Percentiles rank a stretch among this genome's conserved stretches.
These are phyloP conservation scores for Sandelia bainsii DNA, from an alignment of 2,797 vertebrate genomes.

Conservation along the genomic window DNA sequence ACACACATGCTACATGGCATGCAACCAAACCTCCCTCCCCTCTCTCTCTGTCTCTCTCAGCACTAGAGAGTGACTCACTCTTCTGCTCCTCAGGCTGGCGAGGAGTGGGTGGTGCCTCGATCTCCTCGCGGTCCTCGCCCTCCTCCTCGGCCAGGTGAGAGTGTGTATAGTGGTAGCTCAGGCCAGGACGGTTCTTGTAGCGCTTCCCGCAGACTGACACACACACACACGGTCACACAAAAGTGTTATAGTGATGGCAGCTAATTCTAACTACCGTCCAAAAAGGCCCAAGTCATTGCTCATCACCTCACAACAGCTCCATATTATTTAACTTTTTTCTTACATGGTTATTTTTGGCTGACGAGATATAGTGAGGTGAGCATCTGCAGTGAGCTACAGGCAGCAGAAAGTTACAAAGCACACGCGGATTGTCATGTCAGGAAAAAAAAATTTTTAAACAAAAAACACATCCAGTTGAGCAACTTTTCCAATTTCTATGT, in stretches of 20 bases:
- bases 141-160: constrained; percentile 98
- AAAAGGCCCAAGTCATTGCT: constrained; percentile 45
- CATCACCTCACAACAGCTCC: constrained; percentile 4
- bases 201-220: constrained; percentile 95
- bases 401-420: constrained; percentile 43
- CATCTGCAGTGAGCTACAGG: constrained; percentile 39
- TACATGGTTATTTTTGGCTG: not conserved
- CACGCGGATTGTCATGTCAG: constrained; percentile 39
- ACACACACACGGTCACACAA: constrained; percentile 77
- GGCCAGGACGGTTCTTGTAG: constrained; percentile 96
- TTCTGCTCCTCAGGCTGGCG: constrained; percentile 94
- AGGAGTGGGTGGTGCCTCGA: constrained; percentile 92
- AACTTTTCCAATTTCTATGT: constrained; percentile 18
- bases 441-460: not conserved
- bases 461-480: constrained; percentile 5
- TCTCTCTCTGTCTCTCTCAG: constrained; percentile 60
- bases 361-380: constrained; percentile 19
- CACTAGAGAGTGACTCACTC: constrained; percentile 85
- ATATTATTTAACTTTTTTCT: not conserved
- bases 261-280: constrained; percentile 34
- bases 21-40: constrained; percentile 60
- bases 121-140: constrained; percentile 95
- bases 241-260: constrained; percentile 64
- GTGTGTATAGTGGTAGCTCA: constrained; percentile 97
- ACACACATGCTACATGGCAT: constrained; percentile 72